phyloP scores from a whole-genome alignment of 1,140 invertebrate species.

The Hycleus cichorii region DNA sequence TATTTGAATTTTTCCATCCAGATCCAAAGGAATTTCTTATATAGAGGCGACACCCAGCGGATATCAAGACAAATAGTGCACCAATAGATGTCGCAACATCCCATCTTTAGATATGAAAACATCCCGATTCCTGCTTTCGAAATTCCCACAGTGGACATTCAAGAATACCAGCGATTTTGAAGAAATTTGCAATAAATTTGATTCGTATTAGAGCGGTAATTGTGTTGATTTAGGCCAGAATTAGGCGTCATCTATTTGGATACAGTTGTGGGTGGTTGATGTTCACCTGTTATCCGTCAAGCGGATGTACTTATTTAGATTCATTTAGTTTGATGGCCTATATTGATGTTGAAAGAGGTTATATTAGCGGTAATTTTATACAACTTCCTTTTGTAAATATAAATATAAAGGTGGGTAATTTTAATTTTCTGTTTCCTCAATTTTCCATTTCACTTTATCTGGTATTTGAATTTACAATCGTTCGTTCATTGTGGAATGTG shows the following conservation, averaged over 20 bases:
- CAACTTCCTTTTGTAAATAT: background rate
- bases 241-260: background rate
- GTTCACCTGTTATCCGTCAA: constrained; percentile 19
- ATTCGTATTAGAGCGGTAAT: background rate
- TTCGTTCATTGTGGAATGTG: no score
- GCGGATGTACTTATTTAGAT: constrained; percentile 22
- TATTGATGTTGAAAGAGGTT: background rate
- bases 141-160: background rate
- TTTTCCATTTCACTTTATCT: no score
- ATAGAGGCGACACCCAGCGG: constrained; percentile 36
- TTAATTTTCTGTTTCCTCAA: no score
- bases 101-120: background rate
- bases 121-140: background rate
- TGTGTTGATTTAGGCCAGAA: background rate
- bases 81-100: constrained; percentile 35
- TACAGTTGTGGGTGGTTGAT: constrained; percentile 8
- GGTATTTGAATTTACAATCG: no score
- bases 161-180: background rate
- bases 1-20: no score
- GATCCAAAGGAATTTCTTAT: constrained; percentile 19
- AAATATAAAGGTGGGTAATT: background rate
- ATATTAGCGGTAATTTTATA: no score
- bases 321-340: constrained; percentile 13
- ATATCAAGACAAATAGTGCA: constrained; percentile 23
- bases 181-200: background rate